Base-by-base conservation (phyloP, 35 echinoderm and acorn worm species). In the Heliocidaris tuberculata region DNA sequence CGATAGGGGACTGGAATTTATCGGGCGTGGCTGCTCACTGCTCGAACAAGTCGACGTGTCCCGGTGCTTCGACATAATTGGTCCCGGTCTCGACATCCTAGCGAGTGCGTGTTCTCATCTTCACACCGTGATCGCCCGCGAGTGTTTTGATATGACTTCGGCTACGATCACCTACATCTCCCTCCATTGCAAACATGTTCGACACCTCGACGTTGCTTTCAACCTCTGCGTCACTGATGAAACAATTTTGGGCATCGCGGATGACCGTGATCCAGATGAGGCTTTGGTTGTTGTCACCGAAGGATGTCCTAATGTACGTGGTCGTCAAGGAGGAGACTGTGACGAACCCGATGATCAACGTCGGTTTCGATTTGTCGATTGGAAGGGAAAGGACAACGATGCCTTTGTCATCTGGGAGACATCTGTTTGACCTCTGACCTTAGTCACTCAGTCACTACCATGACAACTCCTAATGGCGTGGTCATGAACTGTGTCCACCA, bases 201-300 rank as follows among this genome's bases (percentile, higher is more conserved):
- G 86, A 9, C 71, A 97, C 61, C 93, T 97, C n/a, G 95, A 97
- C 50, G 85, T 97, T 29, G 94, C 95, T 56, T 95, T 89, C 94
- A 97, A 97, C 92, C 88, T 94, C 24, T 95, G 95, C 30, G 94
- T 96, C 56, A 90, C 97, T 24, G 47, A 49, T 32, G 90, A 85
- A 13, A 96, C 95, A 47, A 50, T 96, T 24, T 88, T 29, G 31
- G 54, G 90, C 30, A 94, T 96, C 50, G n/a, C 29, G 50, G 32
- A 42, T 9, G 31, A 29, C n/a, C 48, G 94, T 30, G 32, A 32
- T 4, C 27, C 90, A 5, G 30, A 88, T 35, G 93, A 86, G 47
- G 31, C 48, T 15, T 30, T 96, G 2, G 35, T 71, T 16, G 48
- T 97, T 1, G 92, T 95, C 27, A 95, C 96, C 6, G 91, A 95